Percentiles rank a stretch among this genome's conserved stretches.
Conservation (phyloP, 2,888 invertebrate genomes). For the Lymantria monacha region DNA sequence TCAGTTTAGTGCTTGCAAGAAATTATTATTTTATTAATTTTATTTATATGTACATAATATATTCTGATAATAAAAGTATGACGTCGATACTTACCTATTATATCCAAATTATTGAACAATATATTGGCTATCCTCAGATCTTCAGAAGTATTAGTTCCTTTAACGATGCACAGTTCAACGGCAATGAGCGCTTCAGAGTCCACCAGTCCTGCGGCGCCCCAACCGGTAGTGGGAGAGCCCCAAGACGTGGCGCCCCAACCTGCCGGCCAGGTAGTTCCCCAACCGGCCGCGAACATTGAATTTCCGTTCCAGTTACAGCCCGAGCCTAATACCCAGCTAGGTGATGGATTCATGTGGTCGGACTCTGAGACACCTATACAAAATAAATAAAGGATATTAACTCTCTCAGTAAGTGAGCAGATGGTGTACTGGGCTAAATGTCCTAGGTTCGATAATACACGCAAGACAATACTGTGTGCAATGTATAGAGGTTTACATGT, state of each 20-base stretch:
- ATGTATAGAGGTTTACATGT: no score
- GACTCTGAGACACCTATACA: slow-evolving; percentile 34
- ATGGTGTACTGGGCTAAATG: no score
- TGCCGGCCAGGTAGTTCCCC: slow-evolving; percentile 85
- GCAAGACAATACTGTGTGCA: no score
- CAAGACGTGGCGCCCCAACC: slow-evolving; percentile 82
- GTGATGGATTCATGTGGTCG: slow-evolving; percentile 48
- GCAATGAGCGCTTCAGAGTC: slow-evolving; percentile 92
- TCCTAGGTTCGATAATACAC: no score
- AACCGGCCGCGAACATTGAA: slow-evolving; percentile 69
- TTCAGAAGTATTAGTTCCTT: slow-evolving; percentile 74
- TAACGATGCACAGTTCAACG: slow-evolving; percentile 71
- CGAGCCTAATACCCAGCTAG: slow-evolving; percentile 41
- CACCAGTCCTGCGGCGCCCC: slow-evolving; percentile 88
- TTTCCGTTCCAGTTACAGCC: slow-evolving; percentile 40
- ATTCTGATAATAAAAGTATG: no score
- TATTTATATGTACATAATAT: no score
- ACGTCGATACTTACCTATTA: slow-evolving; percentile 87
- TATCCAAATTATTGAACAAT: slow-evolving; percentile 96
- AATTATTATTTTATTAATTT: no score
- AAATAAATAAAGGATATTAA: not conserved
- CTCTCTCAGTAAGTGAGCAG: no score
- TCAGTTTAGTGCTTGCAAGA: no score
- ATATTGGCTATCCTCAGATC: slow-evolving; percentile 90
- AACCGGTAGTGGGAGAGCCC: slow-evolving; percentile 86